phyloP scores from a whole-genome alignment of 2,113 vertebrate genomes.

The Polypterus senegalus region DNA sequence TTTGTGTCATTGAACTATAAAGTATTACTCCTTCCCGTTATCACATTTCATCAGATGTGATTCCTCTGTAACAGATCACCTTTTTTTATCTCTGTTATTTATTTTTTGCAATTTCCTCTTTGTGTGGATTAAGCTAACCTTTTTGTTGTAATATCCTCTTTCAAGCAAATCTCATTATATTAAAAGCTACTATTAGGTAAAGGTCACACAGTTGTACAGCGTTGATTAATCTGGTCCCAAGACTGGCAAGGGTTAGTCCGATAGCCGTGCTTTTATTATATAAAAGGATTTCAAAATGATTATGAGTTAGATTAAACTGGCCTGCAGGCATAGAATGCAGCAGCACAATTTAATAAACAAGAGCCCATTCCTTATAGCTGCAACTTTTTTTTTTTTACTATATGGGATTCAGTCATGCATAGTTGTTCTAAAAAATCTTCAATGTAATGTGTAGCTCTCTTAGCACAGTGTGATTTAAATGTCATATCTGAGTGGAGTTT shows the following conservation, averaged over 20 bases:
- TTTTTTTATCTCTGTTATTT: no score
- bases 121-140: constrained; percentile 7
- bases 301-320: constrained; percentile 22
- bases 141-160: constrained; percentile 1
- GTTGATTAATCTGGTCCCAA: not conserved
- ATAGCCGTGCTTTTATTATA: constrained; percentile 19
- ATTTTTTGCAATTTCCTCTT: not conserved
- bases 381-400: no score
- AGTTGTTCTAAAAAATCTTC: no score
- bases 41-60: no score
- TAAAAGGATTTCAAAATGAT: constrained; percentile 20
- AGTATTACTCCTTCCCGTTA: no score
- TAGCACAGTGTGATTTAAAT: no score
- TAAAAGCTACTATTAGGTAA: constrained; percentile 7
- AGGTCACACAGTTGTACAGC: constrained; percentile 9
- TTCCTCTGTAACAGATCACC: no score
- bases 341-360: constrained; percentile 36
- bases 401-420: no score
- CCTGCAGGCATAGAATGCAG: constrained; percentile 24
- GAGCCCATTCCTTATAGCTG: no score
- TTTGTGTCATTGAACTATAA: no score
- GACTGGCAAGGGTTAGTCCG: constrained; percentile 13
- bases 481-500: no score
- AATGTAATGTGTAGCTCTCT: no score
- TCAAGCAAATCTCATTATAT: constrained; percentile 13